phyloP scores from a whole-genome alignment of 2,113 vertebrate genomes.

The Pangasianodon hypophthalmus region DNA sequence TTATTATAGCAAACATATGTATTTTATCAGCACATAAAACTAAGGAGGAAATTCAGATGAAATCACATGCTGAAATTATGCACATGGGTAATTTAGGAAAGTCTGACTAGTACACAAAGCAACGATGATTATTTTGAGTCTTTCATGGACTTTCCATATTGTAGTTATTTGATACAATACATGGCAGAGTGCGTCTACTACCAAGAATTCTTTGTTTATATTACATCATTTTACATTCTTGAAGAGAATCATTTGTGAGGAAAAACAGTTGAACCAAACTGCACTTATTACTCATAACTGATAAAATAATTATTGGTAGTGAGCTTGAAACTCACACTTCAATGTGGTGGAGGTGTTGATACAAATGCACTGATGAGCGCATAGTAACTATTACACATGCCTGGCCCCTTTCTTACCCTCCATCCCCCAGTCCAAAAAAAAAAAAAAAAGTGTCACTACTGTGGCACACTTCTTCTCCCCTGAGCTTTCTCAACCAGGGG shows the following conservation, averaged over 20 bases:
- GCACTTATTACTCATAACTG: neutral
- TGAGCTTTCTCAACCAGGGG: constrained; percentile 34
- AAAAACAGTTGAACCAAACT: neutral
- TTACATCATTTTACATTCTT: neutral
- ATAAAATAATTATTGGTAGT: neutral
- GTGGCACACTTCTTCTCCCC: constrained; percentile 1
- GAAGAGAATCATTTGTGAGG: neutral
- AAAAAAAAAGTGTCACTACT: neutral
- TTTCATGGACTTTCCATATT: neutral
- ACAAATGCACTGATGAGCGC: neutral
- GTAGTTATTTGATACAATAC: neutral
- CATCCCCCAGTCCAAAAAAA: fast-evolving
- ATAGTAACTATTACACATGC: neutral
- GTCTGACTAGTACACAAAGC: neutral
- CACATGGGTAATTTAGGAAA: neutral
- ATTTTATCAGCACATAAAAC: neutral
- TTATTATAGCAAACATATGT: neutral
- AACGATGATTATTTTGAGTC: neutral
- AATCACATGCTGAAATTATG: neutral
- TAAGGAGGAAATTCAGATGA: neutral
- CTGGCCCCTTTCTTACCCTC: too few relatives aligned
- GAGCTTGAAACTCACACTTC: neutral
- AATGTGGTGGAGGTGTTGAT: neutral
- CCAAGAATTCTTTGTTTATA: neutral
- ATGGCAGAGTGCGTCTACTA: neutral